Base-by-base conservation (phyloP, 2,888 invertebrate genomes). In the Noctuana brunneofusca region DNA sequence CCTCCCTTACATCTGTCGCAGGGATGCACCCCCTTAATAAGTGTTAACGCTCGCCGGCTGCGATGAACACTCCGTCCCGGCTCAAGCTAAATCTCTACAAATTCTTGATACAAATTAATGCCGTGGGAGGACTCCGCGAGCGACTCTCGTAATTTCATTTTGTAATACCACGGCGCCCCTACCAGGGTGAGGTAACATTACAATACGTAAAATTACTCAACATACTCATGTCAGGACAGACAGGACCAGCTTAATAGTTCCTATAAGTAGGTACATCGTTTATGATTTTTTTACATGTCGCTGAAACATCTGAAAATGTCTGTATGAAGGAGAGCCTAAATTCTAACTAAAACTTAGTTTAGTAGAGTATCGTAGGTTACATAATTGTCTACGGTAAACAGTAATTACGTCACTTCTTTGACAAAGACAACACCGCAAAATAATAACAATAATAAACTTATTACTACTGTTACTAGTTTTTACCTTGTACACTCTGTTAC, bases 1-100 rank as follows among this genome's bases (percentile, higher is more conserved):
- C 88, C 89, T 86, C 90, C 91, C 90, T 86, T 89, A 90, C 91
- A 89, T 91, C 90, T 90, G 90, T 90, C 89, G 90, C 87, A 80
- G 87, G 84, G 90, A 91, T 91, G 91, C 90, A 89, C 88, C 89
- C 89, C 89, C 90, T 89, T 90, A 90, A 91, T 91, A 90, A 89
- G 90, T 89, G 90, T 89, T 89, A 89, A 90, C 89, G 89, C 85
- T 88, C 86, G 87, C 88, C 89, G 87, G 84, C 88, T 87, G 89
- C 86, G 86, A 86, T 81, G 84, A 87, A 87, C 89, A 86, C 87
- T 85, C 81, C 75, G 81, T 80, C 82, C 79, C 81, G 83, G 86
- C 86, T 86, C 84, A 82, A 81, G 87, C 89, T 86, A 89, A 91
- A 90, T 90, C 90, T 89, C 88, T 88, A 87, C 90, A 88, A 91